Base-by-base conservation (phyloP, 1,140 invertebrate species). In the Nephotettix cincticeps region DNA sequence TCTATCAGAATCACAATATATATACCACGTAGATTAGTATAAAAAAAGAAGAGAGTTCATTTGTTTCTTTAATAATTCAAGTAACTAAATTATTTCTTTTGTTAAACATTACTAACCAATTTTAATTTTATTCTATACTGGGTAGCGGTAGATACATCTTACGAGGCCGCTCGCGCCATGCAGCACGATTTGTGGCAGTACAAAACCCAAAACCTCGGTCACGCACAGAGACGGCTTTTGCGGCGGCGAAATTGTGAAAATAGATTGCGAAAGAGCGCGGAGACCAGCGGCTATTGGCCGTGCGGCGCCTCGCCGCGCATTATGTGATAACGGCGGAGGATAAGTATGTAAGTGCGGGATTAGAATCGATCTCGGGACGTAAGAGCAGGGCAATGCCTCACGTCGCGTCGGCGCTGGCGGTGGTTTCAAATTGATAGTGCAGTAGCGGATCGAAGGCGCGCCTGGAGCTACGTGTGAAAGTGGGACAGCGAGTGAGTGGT, bases 371-470 rank as follows among this genome's bases (percentile, higher is more conserved):
- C 14, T 36, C n/a, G n/a, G 27, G 36, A 23, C 13, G 51, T 28
- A 29, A 61, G 25, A 36, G 56, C 25, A 29, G 27, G 56, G 56
- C n/a, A 61, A 27, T 54, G 9, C 23, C 23, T 61, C 56, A 61
- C 56, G 56, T 61, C 21, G 21, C 1, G 47, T 4, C 47, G 47
- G 47, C 47, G 14, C 47, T 9, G 56, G 56, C 56, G 23, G 14
- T 29, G 56, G 23, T 25, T 29, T 61, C 56, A 61, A 61, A 61
- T 61, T 61, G 56, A 61, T 61, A 61, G 56, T 61, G 56, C 56
- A 61, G 56, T 61, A 61, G 56, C 56, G 56, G 23, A 61, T 25
- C 23, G 56, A 28, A 61, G 56, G 56, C 25, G 13, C 56, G 56
- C 21, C 56, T 25, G 21, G 14, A 9, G 56, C 21, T 23, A 14